phyloP scores from a whole-genome alignment of 92 coral and sea anemone genomes.

The Isaurus tuberculatus region DNA sequence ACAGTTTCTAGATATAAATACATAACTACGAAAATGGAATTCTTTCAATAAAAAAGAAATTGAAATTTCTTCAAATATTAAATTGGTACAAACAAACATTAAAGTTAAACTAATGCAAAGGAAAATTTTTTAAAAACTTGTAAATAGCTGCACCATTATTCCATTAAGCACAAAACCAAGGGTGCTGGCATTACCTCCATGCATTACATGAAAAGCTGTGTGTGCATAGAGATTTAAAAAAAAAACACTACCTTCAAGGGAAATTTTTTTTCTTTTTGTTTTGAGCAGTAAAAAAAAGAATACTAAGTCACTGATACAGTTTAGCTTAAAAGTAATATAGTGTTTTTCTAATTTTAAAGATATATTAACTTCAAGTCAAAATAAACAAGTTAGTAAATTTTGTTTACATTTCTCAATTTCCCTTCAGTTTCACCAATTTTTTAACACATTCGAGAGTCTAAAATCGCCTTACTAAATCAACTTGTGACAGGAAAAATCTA shows the following conservation, averaged over 20 bases:
- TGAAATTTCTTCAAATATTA: no score
- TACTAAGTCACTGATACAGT: conserved; percentile 15
- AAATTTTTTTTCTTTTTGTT: background rate
- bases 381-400: conserved; percentile 33
- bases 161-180: no score
- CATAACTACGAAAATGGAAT: no score
- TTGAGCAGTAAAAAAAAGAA: conserved; percentile 8
- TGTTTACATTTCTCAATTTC: conserved; percentile 43
- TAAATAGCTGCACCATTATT: no score
- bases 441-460: background rate
- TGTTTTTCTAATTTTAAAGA: conserved; percentile 27
- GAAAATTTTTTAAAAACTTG: no score
- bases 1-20: no score
- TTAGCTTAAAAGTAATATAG: conserved; percentile 18
- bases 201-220: background rate
- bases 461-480: background rate
- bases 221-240: background rate
- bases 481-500: background rate
- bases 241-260: background rate
- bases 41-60: no score
- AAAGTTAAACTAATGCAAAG: no score
- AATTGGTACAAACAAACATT: no score
- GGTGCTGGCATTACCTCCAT: no score
- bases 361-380: conserved; percentile 43
- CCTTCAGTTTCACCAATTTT: conserved; percentile 31